Evolutionary conservation across 2,113 vertebrate species (phyloP).

Genomic region (Myxocyprinus asiaticus): DNA sequence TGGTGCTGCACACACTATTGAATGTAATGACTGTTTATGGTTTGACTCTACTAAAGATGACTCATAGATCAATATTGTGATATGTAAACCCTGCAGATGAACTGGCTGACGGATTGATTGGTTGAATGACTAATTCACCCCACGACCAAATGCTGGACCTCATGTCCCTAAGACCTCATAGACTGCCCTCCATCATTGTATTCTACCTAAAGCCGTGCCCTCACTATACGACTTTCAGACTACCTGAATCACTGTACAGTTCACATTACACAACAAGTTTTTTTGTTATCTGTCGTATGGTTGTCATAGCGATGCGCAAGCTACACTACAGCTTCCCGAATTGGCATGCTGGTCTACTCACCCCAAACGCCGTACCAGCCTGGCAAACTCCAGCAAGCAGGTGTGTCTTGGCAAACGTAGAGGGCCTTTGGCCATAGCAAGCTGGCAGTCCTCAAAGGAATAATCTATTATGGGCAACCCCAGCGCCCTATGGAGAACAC

Average conservation of each 20-base stretch:
- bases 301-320: too few species aligned
- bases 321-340: too few species aligned
- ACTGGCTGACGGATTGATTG: neutral
- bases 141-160: neutral
- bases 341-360: conserved; percentile 67
- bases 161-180: neutral
- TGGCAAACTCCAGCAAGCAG: conserved; percentile 86
- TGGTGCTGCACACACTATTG: neutral
- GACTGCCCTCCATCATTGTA: too few species aligned
- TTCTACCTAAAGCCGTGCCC: too few species aligned
- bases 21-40: neutral
- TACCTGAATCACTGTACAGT: too few species aligned
- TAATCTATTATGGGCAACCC: conserved; percentile 86
- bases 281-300: too few species aligned
- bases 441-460: conserved; percentile 90
- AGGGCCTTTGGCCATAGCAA: conserved; percentile 85
- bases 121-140: neutral
- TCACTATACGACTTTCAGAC: too few species aligned
- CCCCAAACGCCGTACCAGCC: conserved; percentile 84
- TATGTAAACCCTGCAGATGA: neutral
- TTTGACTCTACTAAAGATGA: neutral
- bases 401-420: conserved; percentile 81
- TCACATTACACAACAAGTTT: too few species aligned
- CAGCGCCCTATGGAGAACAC: conserved; percentile 77
- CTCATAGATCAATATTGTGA: conserved; percentile 6